Evolutionary conservation across 2,888 invertebrate genomes (phyloP).

Genomic region (Tenodera sinensis): DNA sequence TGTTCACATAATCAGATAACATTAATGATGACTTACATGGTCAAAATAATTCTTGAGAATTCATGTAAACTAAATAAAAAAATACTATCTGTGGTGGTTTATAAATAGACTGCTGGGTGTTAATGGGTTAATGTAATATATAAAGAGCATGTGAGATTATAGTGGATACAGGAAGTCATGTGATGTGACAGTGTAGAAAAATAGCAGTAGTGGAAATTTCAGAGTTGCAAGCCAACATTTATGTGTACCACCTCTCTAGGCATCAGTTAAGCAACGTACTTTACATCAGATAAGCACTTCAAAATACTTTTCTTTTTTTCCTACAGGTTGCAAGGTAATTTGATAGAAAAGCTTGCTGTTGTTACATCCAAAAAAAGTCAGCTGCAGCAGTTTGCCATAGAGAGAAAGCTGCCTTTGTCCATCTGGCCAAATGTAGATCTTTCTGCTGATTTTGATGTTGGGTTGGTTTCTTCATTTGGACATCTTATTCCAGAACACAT

Average conservation of each 20-base stretch:
- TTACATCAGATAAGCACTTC: neutral
- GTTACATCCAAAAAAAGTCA: slow-evolving; percentile 65
- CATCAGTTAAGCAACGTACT: too few species aligned
- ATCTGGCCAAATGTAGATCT: slow-evolving; percentile 60
- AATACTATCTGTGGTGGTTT: too few species aligned
- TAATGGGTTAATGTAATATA: too few species aligned
- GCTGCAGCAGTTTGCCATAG: slow-evolving; percentile 64
- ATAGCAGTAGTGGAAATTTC: neutral
- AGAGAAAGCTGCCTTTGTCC: slow-evolving; percentile 56
- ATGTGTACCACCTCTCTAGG: too few species aligned
- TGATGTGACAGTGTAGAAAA: neutral
- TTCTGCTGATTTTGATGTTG: slow-evolving; percentile 67
- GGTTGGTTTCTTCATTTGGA: slow-evolving; percentile 91
- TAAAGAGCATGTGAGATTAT: neutral
- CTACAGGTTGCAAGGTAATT: slow-evolving; percentile 52
- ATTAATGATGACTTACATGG: too few species aligned
- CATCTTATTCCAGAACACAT: slow-evolving; percentile 76
- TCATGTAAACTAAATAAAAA: too few species aligned
- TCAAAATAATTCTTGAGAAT: too few species aligned
- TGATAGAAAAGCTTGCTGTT: slow-evolving; percentile 59
- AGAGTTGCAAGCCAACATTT: too few species aligned
- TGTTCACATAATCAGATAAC: too few species aligned
- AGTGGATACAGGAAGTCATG: neutral
- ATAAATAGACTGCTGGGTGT: too few species aligned
- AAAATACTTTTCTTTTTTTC: slow-evolving; percentile 19